Percentiles rank a stretch among this genome's conserved stretches.
phyloP scores from a whole-genome alignment of 2,797 vertebrate species.

The Protonibea diacanthus region DNA sequence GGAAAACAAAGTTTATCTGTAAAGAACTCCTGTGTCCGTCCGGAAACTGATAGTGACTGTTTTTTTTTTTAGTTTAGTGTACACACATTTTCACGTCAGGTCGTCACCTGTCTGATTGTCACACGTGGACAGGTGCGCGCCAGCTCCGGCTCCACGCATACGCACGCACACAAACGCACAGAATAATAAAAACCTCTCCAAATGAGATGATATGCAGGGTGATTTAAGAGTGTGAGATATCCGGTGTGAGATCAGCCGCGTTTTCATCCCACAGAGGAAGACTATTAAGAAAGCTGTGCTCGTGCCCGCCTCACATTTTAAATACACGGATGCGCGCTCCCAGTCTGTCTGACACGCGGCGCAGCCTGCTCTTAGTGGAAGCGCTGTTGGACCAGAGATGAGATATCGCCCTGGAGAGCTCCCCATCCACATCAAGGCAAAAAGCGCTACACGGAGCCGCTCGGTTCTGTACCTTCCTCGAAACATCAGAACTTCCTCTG shows the following conservation, averaged over 20 bases:
- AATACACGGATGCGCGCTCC: conserved; percentile 78
- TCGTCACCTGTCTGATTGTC: conserved; percentile 22
- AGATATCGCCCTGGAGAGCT: conserved; percentile 74
- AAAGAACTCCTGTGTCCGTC: conserved; percentile 50
- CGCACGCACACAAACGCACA: not conserved
- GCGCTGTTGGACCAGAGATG: conserved; percentile 84
- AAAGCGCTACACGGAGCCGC: conserved; percentile 38
- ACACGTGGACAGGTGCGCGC: not conserved
- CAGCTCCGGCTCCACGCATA: not conserved
- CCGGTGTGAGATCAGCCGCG: not conserved
- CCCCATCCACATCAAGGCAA: conserved; percentile 55
- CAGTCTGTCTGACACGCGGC: conserved; percentile 70
- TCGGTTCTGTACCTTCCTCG: conserved; percentile 41
- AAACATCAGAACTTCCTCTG: conserved; percentile 64
- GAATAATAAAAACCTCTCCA: not conserved
- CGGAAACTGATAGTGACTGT: conserved; percentile 30
- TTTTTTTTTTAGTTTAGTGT: conserved; percentile 14
- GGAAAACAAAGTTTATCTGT: conserved; percentile 82
- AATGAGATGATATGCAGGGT: not conserved
- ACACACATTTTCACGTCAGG: conserved; percentile 5
- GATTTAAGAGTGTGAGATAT: not conserved
- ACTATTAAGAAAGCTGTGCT: conserved; percentile 47
- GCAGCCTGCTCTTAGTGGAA: conserved; percentile 78
- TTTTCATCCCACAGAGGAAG: not conserved
- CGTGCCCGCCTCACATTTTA: conserved; percentile 74